Percentiles rank a stretch among this genome's conserved stretches.
These are phyloP conservation scores for Cryptoprocta ferox DNA, from an alignment of 2,797 vertebrate species.

Conservation along the genomic window DNA sequence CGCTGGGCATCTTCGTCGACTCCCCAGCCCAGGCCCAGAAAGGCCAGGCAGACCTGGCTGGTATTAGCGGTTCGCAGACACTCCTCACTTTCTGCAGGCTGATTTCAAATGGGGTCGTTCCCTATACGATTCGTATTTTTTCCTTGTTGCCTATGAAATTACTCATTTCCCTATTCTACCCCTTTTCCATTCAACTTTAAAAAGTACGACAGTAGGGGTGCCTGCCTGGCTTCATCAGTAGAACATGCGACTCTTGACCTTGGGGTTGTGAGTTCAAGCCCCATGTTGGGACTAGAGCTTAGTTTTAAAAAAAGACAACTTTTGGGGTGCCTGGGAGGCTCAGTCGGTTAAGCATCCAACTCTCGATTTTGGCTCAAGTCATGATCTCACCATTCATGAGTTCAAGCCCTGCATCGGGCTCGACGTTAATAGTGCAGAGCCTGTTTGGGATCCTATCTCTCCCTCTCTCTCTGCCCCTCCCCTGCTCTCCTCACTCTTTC, in stretches of 20 bases:
- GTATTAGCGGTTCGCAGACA: background rate
- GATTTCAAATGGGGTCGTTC: background rate
- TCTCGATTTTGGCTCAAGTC: background rate
- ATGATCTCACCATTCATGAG: background rate
- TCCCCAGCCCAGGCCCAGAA: background rate
- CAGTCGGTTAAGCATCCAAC: too few species aligned
- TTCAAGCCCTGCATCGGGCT: background rate
- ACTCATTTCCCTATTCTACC: background rate
- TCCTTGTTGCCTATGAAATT: background rate
- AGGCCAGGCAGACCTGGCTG: background rate
- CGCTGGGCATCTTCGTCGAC: too few species aligned
- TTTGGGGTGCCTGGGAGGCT: too few species aligned
- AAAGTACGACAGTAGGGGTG: background rate
- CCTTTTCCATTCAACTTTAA: background rate
- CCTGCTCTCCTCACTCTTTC: too few species aligned
- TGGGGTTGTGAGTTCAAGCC: background rate
- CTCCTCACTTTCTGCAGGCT: background rate
- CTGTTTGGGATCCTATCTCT: background rate
- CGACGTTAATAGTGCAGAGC: background rate
- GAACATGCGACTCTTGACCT: background rate
- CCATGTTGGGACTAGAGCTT: background rate
- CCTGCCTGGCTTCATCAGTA: background rate
- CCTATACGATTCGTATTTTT: fast-evolving
- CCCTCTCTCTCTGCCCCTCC: too few species aligned
- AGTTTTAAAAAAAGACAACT: background rate